phyloP scores from a whole-genome alignment of 2,113 vertebrate genomes.

The Cheirogaleus medius region DNA sequence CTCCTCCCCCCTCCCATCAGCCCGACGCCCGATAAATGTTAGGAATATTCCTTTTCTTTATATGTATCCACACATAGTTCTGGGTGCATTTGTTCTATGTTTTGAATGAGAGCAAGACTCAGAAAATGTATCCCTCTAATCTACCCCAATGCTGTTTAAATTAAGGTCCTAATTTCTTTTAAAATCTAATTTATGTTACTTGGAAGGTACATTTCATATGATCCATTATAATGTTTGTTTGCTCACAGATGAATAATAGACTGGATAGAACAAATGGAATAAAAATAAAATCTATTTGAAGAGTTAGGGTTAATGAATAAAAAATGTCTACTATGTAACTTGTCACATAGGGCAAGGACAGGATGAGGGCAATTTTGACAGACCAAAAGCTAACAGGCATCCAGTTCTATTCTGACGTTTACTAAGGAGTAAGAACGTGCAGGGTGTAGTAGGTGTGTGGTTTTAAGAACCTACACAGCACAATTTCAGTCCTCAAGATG shows the following conservation, averaged over 20 bases:
- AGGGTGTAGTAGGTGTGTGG: not conserved
- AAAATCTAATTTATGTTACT: conserved; percentile 3
- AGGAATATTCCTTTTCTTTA: not conserved
- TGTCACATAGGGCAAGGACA: not conserved
- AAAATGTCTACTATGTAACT: not conserved
- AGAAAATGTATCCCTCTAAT: not conserved
- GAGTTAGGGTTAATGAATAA: not conserved
- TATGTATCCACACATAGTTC: not conserved
- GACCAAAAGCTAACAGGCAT: not conserved
- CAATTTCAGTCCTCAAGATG: not conserved
- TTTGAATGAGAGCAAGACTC: not conserved
- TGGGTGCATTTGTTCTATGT: not conserved
- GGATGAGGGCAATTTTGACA: not conserved
- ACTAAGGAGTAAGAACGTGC: not conserved
- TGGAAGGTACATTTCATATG: conserved; percentile 19
- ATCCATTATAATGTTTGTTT: not conserved
- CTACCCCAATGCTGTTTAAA: not conserved
- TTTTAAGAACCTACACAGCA: not conserved
- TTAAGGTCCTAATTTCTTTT: not conserved
- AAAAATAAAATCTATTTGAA: not conserved
- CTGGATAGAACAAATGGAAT: not conserved
- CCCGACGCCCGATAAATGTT: too few species aligned
- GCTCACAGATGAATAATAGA: not conserved
- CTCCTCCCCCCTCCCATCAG: too few species aligned
- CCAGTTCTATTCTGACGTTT: not conserved